Evolutionary conservation across 1,140 invertebrate genomes (phyloP), one percentile per base, ranked within the genome.

Genomic region (Sycobia sp.): DNA sequence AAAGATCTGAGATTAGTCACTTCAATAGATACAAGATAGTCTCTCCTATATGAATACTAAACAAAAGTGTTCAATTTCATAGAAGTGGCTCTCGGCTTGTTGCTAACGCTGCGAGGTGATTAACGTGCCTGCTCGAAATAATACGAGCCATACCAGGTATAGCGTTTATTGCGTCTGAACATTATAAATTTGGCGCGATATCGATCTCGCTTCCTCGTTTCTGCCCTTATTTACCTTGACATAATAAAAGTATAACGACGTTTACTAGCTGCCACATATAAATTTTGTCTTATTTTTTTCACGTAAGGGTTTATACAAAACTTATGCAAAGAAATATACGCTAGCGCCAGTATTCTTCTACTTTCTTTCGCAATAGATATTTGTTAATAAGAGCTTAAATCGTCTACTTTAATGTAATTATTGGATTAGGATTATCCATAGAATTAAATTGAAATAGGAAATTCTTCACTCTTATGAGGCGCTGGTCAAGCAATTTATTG

Each of bases 51-150:
- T 20, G 32, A 38, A 25, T 22, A 47, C 46, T 49, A 58, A 23
- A 58, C 44, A 49, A 58, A 58, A 49, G 44, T 58, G 56, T 58
- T 58, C 32, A 47, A 58, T 58, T 58, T 58, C 56, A 58, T 36
- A 58, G 56, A 27, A 58, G 36, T 5, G 14, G 2, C 13, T 27
- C 25, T 3, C n/a, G 11, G 10, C 20, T 14, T 18, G 4, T 16
- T 3, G 0, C 22, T 29, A 25, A 7, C n/a, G 2, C 36, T 44
- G 10, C 27, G 7, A 11, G 22, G 49, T 49, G 32, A 58, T 58
- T 49, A 58, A 49, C 32, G 29, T 22, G 20, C n/a, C 16, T 14
- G 18, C 18, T 49, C 29, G 22, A 46, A 57, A 46, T 57, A 57
- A 46, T 55, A 46, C n/a, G 9, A 18, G n/a, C 54, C 18, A 27